phyloP scores from a whole-genome alignment of 2,113 vertebrate genomes.

The Hemibates koningsi region DNA sequence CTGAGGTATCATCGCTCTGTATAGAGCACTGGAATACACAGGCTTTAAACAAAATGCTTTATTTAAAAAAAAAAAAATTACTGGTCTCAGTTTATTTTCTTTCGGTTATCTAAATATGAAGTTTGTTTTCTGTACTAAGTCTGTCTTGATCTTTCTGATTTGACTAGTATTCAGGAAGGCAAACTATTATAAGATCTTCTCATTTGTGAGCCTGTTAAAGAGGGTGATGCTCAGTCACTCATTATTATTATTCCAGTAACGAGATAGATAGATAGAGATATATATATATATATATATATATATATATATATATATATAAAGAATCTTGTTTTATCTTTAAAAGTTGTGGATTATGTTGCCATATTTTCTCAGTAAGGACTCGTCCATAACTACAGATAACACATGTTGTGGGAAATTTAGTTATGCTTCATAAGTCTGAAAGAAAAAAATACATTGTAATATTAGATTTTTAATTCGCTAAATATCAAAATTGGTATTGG shows the following conservation, averaged over 20 bases:
- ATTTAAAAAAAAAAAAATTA: not conserved
- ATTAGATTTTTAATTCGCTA: not conserved
- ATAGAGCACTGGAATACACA: not conserved
- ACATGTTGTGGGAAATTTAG: not conserved
- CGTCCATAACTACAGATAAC: not conserved
- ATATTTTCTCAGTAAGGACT: not conserved
- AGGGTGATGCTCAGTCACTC: not conserved
- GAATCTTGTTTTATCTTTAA: not conserved
- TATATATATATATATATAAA: no score
- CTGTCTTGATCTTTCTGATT: not conserved
- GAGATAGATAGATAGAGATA: no score
- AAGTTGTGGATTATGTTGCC: not conserved
- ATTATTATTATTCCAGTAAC: not conserved
- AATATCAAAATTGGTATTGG: not conserved
- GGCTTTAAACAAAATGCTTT: not conserved
- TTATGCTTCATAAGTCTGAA: not conserved
- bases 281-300: no score
- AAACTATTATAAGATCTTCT: not conserved
- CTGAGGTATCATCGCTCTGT: conserved; percentile 51
- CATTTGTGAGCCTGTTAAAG: not conserved
- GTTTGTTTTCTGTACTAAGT: conserved; percentile 19
- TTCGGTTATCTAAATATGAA: conserved; percentile 29
- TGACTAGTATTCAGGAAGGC: not conserved
- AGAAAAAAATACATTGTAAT: not conserved
- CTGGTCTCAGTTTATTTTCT: conserved; percentile 8